Evolutionary conservation across 2,888 invertebrate genomes (phyloP), one percentile per base, ranked within the genome.

Genomic region (Steromphala cineraria): DNA sequence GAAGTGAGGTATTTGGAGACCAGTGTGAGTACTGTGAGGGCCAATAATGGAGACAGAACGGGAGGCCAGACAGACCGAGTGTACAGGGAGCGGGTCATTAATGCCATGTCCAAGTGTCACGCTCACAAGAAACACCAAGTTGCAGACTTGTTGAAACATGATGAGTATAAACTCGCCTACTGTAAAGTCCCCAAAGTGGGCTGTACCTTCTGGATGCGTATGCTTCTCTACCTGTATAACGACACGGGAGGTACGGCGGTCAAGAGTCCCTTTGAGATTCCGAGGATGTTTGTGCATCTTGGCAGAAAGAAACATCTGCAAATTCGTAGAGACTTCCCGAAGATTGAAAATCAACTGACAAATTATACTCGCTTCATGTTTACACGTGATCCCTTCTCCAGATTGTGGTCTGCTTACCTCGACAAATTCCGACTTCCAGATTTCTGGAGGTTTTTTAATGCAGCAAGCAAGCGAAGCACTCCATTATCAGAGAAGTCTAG

Each of bases 381-480:
- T 40, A 78, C 79, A 13, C 62, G 85, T 17, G 75, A 85, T 8
- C 85, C 85, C 0, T 82, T 80, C 75, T 79, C 82, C 36, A 77
- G 85, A 36, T 79, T 85, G 17, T 85, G 79, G 81, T 82, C 85
- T 1, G 83, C 83, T 13, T 85, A 82, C 67, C 53, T 85, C 28
- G 85, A 85, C 62, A 85, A 85, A 71, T 81, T 83, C 78, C 55
- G 81, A 8, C 82, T 85, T 8, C 74, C 82, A n/a, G 85, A 85
- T 71, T 83, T 75, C 75, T 85, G 85, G 85, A 46, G 75, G 21
- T 53, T 53, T 0, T 74, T 52, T 36, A 78, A 74, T 17, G 36
- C 13, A 2, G 5, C 1, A 31, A 15, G 2, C 2, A 19, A 67
- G 28, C 5, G 13, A 8, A 46, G 46, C 5, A 46, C 1, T 10